phyloP scores from a whole-genome alignment of 2,888 invertebrate genomes.

The Aproaerema taeniolella region DNA sequence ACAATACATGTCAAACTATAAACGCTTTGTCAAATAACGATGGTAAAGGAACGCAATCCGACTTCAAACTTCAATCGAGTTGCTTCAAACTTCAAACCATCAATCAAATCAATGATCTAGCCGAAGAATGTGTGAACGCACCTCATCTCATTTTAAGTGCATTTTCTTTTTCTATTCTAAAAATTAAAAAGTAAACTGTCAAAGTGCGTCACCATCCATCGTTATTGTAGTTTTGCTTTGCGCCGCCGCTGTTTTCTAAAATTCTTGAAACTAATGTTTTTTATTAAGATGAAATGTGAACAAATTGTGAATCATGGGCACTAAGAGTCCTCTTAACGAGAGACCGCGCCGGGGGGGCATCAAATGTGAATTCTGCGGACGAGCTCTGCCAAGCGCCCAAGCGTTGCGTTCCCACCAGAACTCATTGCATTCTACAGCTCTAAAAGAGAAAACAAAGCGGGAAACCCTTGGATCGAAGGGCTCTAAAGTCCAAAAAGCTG shows the following conservation, averaged over 20 bases:
- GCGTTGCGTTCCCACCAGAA: slow-evolving; percentile 39
- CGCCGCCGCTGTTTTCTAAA: neutral
- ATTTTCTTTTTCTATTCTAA: no score
- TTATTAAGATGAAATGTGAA: slow-evolving; percentile 9
- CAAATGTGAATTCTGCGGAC: slow-evolving; percentile 44
- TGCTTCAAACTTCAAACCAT: no score
- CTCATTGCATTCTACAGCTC: slow-evolving; percentile 28
- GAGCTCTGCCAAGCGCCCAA: slow-evolving; percentile 33
- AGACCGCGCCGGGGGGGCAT: slow-evolving; percentile 32
- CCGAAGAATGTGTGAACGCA: no score
- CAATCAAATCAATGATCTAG: no score
- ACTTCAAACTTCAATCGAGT: no score
- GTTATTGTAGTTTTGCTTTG: neutral
- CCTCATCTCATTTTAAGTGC: no score
- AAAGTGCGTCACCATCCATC: slow-evolving; percentile 30
- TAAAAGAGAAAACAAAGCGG: slow-evolving; percentile 16
- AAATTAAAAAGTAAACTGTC: slow-evolving; percentile 19
- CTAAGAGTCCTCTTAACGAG: slow-evolving; percentile 35
- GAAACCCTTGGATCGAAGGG: slow-evolving; percentile 10
- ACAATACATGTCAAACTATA: no score
- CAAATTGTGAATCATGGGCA: slow-evolving; percentile 38
- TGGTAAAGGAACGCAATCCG: no score
- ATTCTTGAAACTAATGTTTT: neutral
- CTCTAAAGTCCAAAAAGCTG: slow-evolving; percentile 4
- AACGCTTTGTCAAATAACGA: no score